These are phyloP conservation scores for Budorcas taxicolor DNA, from an alignment of 2,113 vertebrate genomes.

Conservation along the genomic window DNA sequence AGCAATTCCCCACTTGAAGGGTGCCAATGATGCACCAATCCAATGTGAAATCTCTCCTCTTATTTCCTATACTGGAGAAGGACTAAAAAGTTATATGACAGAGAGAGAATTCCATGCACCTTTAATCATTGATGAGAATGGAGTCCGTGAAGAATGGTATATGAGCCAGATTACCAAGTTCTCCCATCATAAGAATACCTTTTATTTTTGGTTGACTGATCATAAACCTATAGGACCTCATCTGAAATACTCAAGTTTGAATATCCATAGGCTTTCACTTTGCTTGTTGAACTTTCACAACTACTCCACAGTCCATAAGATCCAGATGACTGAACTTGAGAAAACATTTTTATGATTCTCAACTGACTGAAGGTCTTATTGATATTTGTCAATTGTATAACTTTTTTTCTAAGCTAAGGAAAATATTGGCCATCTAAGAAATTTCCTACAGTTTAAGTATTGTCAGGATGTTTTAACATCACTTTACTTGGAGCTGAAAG, in stretches of 20 bases:
- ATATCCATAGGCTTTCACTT: slow-evolving; percentile 7
- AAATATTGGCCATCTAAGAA: slow-evolving; percentile 1
- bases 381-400: slow-evolving; percentile 67
- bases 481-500: slow-evolving; percentile 43
- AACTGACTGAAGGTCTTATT: slow-evolving; percentile 67
- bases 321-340: neutral
- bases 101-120: slow-evolving; percentile 86
- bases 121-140: slow-evolving; percentile 85
- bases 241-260: neutral
- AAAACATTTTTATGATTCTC: slow-evolving; percentile 11
- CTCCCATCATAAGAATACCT: neutral
- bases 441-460: slow-evolving; percentile 4
- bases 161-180: slow-evolving; percentile 59
- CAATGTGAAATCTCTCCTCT: slow-evolving; percentile 97
- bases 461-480: neutral
- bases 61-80: slow-evolving; percentile 94
- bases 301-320: neutral
- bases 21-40: slow-evolving; percentile 91
- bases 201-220: neutral
- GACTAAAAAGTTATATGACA: slow-evolving; percentile 86
- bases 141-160: slow-evolving; percentile 89
- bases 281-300: neutral
- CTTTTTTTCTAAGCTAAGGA: neutral
- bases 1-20: slow-evolving; percentile 93
- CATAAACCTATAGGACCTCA: neutral